A percentile compares a stretch with the other conserved stretches of the same genome.
Conservation (phyloP, 2,113 vertebrate genomes). For the Esox niger region DNA sequence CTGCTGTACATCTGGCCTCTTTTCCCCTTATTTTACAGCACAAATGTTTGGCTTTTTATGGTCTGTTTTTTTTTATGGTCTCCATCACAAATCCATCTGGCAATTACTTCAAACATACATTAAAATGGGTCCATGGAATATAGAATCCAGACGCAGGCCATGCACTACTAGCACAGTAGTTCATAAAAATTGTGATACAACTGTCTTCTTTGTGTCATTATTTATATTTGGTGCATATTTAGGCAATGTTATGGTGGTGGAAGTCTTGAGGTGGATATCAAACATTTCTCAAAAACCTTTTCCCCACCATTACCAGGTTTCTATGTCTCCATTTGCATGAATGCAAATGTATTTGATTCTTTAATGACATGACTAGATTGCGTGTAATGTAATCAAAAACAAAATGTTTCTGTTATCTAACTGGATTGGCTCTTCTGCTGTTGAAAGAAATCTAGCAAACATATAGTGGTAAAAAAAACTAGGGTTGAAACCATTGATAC, state of each 20-base stretch:
- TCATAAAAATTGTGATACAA: conserved; percentile 47
- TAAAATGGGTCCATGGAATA: conserved; percentile 42
- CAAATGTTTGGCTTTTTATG: conserved; percentile 50
- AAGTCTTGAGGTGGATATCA: no score
- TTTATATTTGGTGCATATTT: conserved; percentile 5
- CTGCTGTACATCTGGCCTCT: conserved; percentile 46
- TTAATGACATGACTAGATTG: no score
- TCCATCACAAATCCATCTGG: conserved; percentile 52
- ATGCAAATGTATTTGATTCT: no score
- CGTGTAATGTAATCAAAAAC: no score
- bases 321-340: no score
- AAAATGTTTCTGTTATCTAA: conserved; percentile 2
- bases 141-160: conserved; percentile 27
- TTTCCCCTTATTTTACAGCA: conserved; percentile 41
- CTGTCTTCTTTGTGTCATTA: conserved; percentile 20
- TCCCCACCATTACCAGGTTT: no score
- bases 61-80: conserved; percentile 38
- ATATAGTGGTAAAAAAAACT: conserved; percentile 19
- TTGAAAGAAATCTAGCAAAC: conserved; percentile 29
- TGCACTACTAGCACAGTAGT: conserved; percentile 42
- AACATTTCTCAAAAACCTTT: no score
- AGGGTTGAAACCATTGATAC: conserved; percentile 27
- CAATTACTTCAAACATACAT: conserved; percentile 51
- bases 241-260: no score
- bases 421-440: conserved; percentile 36